phyloP scores from a whole-genome alignment of 2,113 vertebrate genomes.

The Chaetura pelagica region DNA sequence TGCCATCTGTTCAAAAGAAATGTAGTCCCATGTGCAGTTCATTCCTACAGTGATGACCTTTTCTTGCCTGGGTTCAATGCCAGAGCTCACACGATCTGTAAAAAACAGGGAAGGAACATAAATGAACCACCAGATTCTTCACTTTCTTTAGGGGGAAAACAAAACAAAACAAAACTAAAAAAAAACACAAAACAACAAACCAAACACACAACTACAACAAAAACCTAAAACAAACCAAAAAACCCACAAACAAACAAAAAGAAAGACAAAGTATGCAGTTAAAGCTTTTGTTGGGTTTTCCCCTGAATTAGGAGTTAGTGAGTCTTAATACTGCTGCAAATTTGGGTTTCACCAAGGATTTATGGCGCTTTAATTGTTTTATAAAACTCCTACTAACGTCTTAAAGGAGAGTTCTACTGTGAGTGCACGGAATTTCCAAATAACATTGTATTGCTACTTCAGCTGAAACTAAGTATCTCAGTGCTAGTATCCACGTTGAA shows the following conservation, averaged over 20 bases:
- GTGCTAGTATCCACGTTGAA: not conserved
- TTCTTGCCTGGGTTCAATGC: not conserved
- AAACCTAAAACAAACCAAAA: no score
- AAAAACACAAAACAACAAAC: no score
- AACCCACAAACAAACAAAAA: no score
- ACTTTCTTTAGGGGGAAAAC: not conserved
- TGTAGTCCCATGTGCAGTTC: not conserved
- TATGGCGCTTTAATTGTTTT: not conserved
- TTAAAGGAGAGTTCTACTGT: not conserved
- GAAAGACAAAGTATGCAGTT: accelerated
- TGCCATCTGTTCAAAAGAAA: not conserved
- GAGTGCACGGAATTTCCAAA: not conserved
- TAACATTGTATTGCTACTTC: accelerated
- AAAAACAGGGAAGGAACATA: not conserved
- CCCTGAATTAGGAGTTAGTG: not conserved
- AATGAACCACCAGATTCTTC: not conserved
- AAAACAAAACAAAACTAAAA: not conserved
- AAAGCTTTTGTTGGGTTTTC: not conserved
- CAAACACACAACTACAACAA: no score
- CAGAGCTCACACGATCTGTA: not conserved
- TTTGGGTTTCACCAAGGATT: not conserved
- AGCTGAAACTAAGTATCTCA: not conserved
- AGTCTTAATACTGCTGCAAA: not conserved
- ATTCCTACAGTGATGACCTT: constrained; percentile 8
- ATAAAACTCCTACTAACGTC: not conserved